phyloP scores from a whole-genome alignment of 2,888 invertebrate species.

The Tinea semifulvella region DNA sequence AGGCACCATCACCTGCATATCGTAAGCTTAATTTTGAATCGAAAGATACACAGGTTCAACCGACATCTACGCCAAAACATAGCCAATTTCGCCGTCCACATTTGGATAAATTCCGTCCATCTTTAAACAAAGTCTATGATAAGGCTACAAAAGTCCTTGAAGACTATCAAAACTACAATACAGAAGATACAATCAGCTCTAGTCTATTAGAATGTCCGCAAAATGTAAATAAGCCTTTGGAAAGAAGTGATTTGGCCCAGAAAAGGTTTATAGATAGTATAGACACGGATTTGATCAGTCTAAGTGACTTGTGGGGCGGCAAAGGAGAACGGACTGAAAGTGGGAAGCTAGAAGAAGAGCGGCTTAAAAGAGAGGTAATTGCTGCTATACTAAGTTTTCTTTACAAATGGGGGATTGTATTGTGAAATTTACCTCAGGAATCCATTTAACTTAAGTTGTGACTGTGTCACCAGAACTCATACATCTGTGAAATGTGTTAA shows the following conservation, averaged over 20 bases:
- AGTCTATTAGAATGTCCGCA: conserved; percentile 32
- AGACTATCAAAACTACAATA: conserved; percentile 43
- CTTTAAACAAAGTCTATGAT: conserved; percentile 54
- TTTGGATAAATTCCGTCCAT: conserved; percentile 40
- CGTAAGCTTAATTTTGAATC: conserved; percentile 45
- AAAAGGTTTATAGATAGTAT: conserved; percentile 44
- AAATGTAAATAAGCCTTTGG: conserved; percentile 45
- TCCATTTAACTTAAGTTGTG: too few species aligned
- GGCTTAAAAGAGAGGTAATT: conserved; percentile 76
- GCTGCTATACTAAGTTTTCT: too few species aligned
- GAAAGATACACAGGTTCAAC: conserved; percentile 50
- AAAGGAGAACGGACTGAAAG: conserved; percentile 36
- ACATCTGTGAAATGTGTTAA: too few species aligned
- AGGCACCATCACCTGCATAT: conserved; percentile 37
- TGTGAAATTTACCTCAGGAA: too few species aligned
- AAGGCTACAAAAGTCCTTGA: conserved; percentile 51
- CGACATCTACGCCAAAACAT: conserved; percentile 53
- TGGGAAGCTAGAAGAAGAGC: conserved; percentile 77
- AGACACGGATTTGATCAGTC: conserved; percentile 58
- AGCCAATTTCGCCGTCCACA: conserved; percentile 26
- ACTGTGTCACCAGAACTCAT: too few species aligned
- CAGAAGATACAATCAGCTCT: conserved; percentile 32
- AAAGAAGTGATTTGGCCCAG: conserved; percentile 31
- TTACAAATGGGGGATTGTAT: too few species aligned
- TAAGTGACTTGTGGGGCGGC: conserved; percentile 73